These are phyloP conservation scores for Leptoteleia sp. DNA, from an alignment of 1,140 invertebrate species.

Conservation along the genomic window DNA sequence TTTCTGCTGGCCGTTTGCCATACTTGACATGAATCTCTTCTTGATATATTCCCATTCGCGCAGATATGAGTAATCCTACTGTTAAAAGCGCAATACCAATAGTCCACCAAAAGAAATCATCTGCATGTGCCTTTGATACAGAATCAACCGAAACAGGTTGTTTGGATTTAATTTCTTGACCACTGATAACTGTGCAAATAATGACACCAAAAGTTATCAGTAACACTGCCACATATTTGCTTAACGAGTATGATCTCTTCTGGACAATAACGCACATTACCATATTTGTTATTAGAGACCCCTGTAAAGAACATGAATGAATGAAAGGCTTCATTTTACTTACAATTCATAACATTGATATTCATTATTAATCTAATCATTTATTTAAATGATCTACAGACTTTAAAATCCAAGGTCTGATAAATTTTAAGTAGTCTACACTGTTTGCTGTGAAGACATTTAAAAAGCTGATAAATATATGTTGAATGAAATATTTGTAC, in stretches of 20 bases:
- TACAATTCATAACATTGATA: no score
- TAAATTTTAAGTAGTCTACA: no score
- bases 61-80: conserved; percentile 94
- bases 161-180: conserved; percentile 83
- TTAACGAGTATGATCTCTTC: conserved; percentile 90
- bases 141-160: conserved; percentile 63
- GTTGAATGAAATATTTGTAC: no score
- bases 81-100: conserved; percentile 93
- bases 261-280: conserved; percentile 95
- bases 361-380: no score
- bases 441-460: no score
- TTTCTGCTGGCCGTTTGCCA: conserved; percentile 97
- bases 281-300: conserved; percentile 98
- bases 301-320: conserved; percentile 82
- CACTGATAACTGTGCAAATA: conserved; percentile 95
- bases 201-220: conserved; percentile 96
- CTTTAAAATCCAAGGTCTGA: no score
- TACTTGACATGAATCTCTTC: conserved; percentile 92
- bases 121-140: conserved; percentile 69
- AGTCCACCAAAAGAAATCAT: conserved; percentile 91
- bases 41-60: conserved; percentile 98
- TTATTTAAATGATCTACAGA: no score
- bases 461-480: no score
- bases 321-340: neutral
- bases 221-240: conserved; percentile 95